Base-by-base conservation (phyloP, 2,797 vertebrate species). In the Artibeus lituratus region DNA sequence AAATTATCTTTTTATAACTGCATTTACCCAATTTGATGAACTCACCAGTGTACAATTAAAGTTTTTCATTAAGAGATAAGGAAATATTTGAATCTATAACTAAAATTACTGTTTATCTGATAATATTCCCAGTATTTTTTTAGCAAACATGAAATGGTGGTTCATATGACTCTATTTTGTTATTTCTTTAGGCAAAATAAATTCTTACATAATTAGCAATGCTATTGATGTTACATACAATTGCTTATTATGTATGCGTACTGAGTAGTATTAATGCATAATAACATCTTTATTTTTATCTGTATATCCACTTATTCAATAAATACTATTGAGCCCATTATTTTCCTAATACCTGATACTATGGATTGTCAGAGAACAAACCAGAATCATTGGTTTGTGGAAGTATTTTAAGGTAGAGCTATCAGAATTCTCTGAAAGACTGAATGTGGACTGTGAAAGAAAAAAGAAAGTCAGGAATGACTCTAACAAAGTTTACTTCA, bases 31-130 rank as follows among this genome's bases (percentile, higher is more conserved):
- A 29, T 87, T 83, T 53, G 51, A 93, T 44, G 3, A 9, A 72
- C 3, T 81, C 16, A 57, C 1, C 10, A 16, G 2, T 49, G 2
- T 19, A 81, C 5, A 59, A 53, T 42, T 83, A 78, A 70, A 5
- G 70, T 11, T 78, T 96, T 87, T 37, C 29, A n/a, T 76, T 78
- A 70, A 93, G 12, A 78, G 3, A 39, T 65, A 81, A 74, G 24
- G 3, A 89, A 22, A 95, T 22, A 67, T 57, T 96, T 97, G 29
- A 87, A 77, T 77, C 62, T 95, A 35, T 81, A 92, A 47, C 14
- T 22, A 18, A 91, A 94, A 73, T 87, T 90, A 57, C 7, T 62
- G 7, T 1, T 62, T 92, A 72, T 95, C 39, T 92, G 29, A 73
- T 62, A 10, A 69, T 73, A 62, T 16, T 81, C 39, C 7, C 18